Evolutionary conservation across 2,113 vertebrate species (phyloP).

Genomic region (Reinhardtius hippoglossoides): DNA sequence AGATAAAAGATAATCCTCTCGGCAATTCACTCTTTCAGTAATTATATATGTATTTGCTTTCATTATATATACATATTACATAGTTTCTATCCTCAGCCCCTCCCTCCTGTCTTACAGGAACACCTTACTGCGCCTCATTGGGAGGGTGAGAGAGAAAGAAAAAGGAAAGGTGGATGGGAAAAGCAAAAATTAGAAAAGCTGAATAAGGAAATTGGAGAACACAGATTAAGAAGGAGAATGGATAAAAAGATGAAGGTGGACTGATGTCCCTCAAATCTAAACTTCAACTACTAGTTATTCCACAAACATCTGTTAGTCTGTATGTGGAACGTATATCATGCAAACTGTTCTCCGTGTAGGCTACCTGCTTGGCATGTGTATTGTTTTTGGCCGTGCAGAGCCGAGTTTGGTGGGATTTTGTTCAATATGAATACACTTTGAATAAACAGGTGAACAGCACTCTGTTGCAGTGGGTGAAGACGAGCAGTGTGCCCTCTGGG

Average conservation of each 20-base stretch:
- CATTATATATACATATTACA: slow-evolving; percentile 16
- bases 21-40: background rate
- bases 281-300: too few relatives aligned
- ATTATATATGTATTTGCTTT: background rate
- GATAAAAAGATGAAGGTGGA: background rate
- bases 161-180: slow-evolving; percentile 16
- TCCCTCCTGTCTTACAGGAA: background rate
- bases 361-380: too few relatives aligned
- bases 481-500: too few relatives aligned
- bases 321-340: too few relatives aligned
- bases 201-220: slow-evolving; percentile 45
- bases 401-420: too few relatives aligned
- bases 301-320: too few relatives aligned
- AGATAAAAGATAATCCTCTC: slow-evolving; percentile 53
- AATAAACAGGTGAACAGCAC: too few relatives aligned
- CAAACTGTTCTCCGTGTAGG: too few relatives aligned
- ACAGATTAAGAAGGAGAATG: background rate
- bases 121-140: background rate
- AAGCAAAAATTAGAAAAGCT: too few relatives aligned
- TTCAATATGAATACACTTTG: too few relatives aligned
- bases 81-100: slow-evolving; percentile 11
- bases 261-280: background rate
- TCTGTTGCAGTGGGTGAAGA: too few relatives aligned
- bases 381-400: too few relatives aligned
- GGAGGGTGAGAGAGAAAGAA: background rate